Conservation (phyloP, 2,113 vertebrate genomes). For the Trematocara unimaculatum region DNA sequence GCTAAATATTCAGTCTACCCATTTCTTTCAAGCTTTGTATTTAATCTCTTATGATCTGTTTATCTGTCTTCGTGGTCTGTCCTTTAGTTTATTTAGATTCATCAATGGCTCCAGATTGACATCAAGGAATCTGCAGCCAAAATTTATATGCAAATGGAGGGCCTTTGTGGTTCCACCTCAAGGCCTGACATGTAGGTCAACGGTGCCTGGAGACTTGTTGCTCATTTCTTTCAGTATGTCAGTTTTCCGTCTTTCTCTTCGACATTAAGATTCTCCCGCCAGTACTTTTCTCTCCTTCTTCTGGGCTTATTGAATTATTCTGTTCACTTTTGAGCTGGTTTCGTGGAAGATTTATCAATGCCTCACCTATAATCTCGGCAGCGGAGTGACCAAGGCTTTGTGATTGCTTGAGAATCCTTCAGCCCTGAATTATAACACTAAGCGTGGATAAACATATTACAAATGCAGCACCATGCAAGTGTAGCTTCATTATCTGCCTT, state of each 20-base stretch:
- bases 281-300: not conserved
- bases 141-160: slow-evolving; percentile 42
- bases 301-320: slow-evolving; percentile 22
- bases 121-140: slow-evolving; percentile 35
- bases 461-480: slow-evolving; percentile 45
- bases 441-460: slow-evolving; percentile 38
- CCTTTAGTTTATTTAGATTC: slow-evolving; percentile 12
- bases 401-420: slow-evolving; percentile 23
- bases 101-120: slow-evolving; percentile 25
- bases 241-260: not conserved
- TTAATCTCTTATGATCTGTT: not conserved
- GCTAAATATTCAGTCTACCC: slow-evolving; percentile 1
- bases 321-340: slow-evolving; percentile 29
- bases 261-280: not conserved
- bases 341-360: slow-evolving; percentile 52
- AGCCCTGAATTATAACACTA: slow-evolving; percentile 43
- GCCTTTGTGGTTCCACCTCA: slow-evolving; percentile 5
- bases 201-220: slow-evolving; percentile 31
- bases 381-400: slow-evolving; percentile 29
- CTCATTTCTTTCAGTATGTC: slow-evolving; percentile 6
- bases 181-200: slow-evolving; percentile 40
- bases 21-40: not conserved
- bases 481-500: slow-evolving; percentile 45
- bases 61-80: not conserved
- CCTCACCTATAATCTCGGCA: slow-evolving; percentile 38